Base-by-base conservation (phyloP, 2,113 vertebrate genomes). In the Dinomys branickii region DNA sequence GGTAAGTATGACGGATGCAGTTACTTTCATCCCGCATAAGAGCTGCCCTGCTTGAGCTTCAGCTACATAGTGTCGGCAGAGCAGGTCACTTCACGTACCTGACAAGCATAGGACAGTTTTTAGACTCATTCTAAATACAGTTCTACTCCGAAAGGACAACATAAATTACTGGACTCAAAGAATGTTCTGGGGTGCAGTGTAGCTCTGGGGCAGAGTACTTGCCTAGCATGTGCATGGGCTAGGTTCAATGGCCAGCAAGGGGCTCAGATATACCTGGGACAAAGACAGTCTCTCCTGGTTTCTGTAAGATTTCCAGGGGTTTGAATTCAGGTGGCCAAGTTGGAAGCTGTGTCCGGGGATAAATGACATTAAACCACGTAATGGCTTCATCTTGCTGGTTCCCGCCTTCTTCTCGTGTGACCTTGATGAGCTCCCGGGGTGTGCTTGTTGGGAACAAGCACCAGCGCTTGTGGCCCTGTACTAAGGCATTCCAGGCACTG, bases 371-470 rank as follows among this genome's bases (percentile, higher is more conserved):
- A 98, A 99, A 99, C 99, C 99, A 99, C 87, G 99, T 99, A 97
- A 99, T 99, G 7, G 99, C 99, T 97, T 99, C 99, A 0, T 99
- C 99, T 98, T 99, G 99, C 98, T 99, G 99, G 98, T 99, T 99
- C 11, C 99, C 99, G 0, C 99, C 99, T n/a, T 99, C 99, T 6
- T 99, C 99, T 5, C 99, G 98, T 0, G 99, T 99, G 98, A 99
- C 99, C 95, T 99, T 99, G 98, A 99, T 99, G 88, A 99, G 99
- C 95, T 99, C 99, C 4, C 99, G 98, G 58, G 99, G 99, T 0
- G 99, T 99, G 98, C 99, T 99, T 61, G 99, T 99, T 14, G 99
- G 99, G 96, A 99, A 99, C 54, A 99, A 98, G 86, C 99, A 99
- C 99, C 99, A 99, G 81, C 99, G 98, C 97, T 99, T 99, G 96